phyloP scores from a whole-genome alignment of 2,113 vertebrate genomes.

The Macquaria ambigua region DNA sequence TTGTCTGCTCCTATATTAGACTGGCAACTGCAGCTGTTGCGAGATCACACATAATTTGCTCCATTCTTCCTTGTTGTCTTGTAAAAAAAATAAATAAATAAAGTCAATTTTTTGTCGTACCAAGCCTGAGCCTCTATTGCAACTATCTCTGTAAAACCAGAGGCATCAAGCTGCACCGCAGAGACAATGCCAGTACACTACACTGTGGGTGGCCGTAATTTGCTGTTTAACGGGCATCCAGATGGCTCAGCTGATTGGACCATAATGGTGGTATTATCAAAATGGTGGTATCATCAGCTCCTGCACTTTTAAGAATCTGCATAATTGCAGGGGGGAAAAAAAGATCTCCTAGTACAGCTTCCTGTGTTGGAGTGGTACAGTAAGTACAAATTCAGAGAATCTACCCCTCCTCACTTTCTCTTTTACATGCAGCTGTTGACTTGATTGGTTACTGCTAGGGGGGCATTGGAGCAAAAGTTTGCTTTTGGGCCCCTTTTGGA shows the following conservation, averaged over 20 bases:
- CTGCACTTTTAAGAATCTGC: conserved; percentile 16
- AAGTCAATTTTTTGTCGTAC: neutral
- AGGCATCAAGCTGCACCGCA: neutral
- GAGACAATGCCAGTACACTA: neutral
- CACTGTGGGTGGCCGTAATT: conserved; percentile 39
- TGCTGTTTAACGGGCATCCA: conserved; percentile 58
- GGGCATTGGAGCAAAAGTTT: neutral
- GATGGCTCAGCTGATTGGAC: conserved; percentile 64
- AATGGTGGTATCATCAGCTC: conserved; percentile 42
- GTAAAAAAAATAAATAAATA: neutral
- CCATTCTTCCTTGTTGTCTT: conserved; percentile 29
- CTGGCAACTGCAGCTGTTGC: conserved; percentile 63
- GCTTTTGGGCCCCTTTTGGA: neutral
- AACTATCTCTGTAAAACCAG: conserved; percentile 7
- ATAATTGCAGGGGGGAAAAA: neutral
- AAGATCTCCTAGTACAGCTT: neutral
- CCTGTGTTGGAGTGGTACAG: neutral
- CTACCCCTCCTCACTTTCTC: too few relatives aligned
- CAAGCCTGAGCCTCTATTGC: neutral
- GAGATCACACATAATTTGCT: conserved; percentile 51
- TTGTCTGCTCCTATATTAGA: conserved; percentile 50
- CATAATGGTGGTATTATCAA: conserved; percentile 56
- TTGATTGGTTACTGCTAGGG: too few relatives aligned
- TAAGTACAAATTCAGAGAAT: neutral
- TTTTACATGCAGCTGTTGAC: neutral